Evolutionary conservation across 2,888 invertebrate genomes (phyloP).

Genomic region (Cheilosia vernalis): DNA sequence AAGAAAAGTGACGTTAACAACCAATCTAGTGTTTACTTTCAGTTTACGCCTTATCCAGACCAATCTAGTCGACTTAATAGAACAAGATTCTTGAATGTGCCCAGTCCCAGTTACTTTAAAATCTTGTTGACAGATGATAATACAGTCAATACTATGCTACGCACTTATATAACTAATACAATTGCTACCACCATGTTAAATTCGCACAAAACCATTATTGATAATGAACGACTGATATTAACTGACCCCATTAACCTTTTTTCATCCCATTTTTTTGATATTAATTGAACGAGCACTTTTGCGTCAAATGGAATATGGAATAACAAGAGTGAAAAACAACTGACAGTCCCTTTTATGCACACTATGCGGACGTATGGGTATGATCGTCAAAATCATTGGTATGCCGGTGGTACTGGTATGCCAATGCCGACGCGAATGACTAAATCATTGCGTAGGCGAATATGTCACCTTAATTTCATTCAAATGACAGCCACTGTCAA

Average conservation of each 20-base stretch:
- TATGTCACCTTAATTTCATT: constrained; percentile 57
- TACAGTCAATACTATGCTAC: no score
- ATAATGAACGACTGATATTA: not conserved
- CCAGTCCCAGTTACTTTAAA: no score
- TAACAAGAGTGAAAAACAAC: not conserved
- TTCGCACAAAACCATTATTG: constrained; percentile 20
- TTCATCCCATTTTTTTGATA: constrained; percentile 11
- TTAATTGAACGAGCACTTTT: not conserved
- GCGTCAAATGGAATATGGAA: not conserved
- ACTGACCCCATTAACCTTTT: constrained; percentile 42
- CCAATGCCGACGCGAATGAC: not conserved
- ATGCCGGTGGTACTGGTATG: not conserved
- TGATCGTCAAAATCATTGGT: not conserved
- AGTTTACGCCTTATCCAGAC: no score
- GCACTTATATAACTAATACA: no score
- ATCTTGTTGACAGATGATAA: no score
- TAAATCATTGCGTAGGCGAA: constrained; percentile 18
- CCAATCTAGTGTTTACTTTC: no score
- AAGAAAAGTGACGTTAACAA: no score
- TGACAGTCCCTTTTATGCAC: constrained; percentile 12
- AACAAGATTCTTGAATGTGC: no score
- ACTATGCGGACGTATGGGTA: not conserved
- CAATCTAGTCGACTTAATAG: no score
- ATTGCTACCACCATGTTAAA: not conserved
- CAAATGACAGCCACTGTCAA: constrained; percentile 23